These are phyloP conservation scores for Zygogramma bicolorata DNA, from an alignment of 2,888 invertebrate genomes.

Conservation along the genomic window DNA sequence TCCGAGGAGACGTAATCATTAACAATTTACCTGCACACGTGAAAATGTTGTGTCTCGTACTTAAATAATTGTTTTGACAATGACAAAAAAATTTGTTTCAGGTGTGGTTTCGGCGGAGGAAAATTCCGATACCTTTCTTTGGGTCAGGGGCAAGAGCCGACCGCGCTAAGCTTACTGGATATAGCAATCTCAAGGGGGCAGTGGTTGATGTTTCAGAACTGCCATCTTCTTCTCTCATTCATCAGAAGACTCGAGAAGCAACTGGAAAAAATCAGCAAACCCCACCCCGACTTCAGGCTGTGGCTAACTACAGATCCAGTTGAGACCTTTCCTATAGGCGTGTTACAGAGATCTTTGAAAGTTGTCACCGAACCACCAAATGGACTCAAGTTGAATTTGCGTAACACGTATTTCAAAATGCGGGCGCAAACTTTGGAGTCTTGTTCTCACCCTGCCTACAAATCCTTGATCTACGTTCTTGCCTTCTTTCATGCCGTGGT, in stretches of 20 bases:
- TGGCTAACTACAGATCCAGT: constrained; percentile 95
- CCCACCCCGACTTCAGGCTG: constrained; percentile 91
- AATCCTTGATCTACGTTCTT: constrained; percentile 85
- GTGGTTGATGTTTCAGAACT: constrained; percentile 95
- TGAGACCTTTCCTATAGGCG: constrained; percentile 88
- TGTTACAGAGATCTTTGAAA: constrained; percentile 73
- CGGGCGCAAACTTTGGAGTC: constrained; percentile 78
- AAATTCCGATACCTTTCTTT: constrained; percentile 91
- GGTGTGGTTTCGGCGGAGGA: constrained; percentile 76
- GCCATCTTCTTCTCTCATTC: constrained; percentile 86
- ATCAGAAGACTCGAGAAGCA: constrained; percentile 85
- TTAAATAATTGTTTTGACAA: no score
- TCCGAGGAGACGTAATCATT: no score
- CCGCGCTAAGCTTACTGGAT: constrained; percentile 79
- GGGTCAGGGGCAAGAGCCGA: constrained; percentile 93
- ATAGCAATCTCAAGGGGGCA: constrained; percentile 81
- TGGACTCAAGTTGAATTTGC: constrained; percentile 85
- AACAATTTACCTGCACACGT: no score
- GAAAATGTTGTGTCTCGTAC: no score
- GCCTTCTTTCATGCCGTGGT: constrained; percentile 96
- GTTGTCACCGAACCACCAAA: constrained; percentile 95
- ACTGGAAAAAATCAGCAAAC: constrained; percentile 81
- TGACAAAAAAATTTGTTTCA: constrained; percentile 40
- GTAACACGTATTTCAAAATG: constrained; percentile 91
- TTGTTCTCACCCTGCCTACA: constrained; percentile 83